These are phyloP conservation scores for Nephrotoma flavescens DNA, from an alignment of 2,888 invertebrate species.

Conservation along the genomic window DNA sequence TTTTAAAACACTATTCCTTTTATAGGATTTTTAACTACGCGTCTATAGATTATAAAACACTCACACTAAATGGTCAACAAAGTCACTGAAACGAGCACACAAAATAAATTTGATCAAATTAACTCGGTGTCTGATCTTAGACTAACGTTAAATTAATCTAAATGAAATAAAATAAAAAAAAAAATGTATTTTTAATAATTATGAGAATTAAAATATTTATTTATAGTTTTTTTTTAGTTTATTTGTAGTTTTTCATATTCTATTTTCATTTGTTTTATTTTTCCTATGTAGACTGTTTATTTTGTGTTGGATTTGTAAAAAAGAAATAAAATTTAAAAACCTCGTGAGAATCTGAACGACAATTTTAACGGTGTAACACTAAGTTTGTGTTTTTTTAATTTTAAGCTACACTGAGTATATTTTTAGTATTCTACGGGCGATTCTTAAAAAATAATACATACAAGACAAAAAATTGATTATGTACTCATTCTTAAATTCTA, in stretches of 20 bases:
- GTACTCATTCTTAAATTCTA: background rate
- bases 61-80: too few species aligned
- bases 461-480: background rate
- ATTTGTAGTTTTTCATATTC: background rate
- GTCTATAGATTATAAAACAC: too few species aligned
- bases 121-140: background rate
- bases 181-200: background rate
- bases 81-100: too few species aligned
- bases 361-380: background rate
- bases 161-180: background rate
- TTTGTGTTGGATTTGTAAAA: background rate
- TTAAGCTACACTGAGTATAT: background rate
- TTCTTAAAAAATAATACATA: too few species aligned
- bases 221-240: background rate
- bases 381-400: background rate
- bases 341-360: background rate
- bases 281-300: background rate
- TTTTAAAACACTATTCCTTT: too few species aligned
- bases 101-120: background rate
- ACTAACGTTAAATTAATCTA: background rate
- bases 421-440: background rate
- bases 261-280: background rate
- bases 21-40: too few species aligned
- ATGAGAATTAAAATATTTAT: background rate
- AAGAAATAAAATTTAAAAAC: background rate